Percentiles rank a stretch among this genome's conserved stretches.
phyloP scores from a whole-genome alignment of 1,140 invertebrate species.

The Conus ventricosus region DNA sequence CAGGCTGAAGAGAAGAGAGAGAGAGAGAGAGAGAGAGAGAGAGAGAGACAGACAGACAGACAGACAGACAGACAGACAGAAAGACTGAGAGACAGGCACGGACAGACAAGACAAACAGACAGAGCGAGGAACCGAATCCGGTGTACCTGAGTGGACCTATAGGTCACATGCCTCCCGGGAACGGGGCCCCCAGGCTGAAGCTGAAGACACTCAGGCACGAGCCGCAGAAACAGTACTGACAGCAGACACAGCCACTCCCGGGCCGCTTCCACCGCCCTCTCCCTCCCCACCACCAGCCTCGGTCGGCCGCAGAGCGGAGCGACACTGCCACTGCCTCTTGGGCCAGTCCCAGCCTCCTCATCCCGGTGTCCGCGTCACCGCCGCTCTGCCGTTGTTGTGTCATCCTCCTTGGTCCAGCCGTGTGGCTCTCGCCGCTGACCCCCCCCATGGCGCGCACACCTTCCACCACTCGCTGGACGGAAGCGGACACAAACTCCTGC shows the following conservation, averaged over 20 bases:
- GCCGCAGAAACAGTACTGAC: constrained; percentile 8
- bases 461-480: neutral
- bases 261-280: neutral
- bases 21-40: too few species aligned
- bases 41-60: too few species aligned
- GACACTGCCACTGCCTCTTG: neutral
- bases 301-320: neutral
- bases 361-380: neutral
- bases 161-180: neutral
- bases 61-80: too few species aligned
- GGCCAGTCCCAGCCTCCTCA: too few species aligned
- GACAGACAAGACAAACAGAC: too few species aligned
- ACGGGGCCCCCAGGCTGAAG: neutral
- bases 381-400: neutral
- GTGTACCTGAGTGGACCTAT: neutral
- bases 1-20: too few species aligned
- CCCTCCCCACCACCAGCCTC: neutral
- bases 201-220: neutral
- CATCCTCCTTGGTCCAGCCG: neutral
- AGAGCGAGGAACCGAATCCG: neutral
- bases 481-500: neutral
- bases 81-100: neutral
- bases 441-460: neutral
- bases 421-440: neutral
- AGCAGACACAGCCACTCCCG: neutral